phyloP scores from a whole-genome alignment of 1,140 invertebrate species.

The Bombus affinis region DNA sequence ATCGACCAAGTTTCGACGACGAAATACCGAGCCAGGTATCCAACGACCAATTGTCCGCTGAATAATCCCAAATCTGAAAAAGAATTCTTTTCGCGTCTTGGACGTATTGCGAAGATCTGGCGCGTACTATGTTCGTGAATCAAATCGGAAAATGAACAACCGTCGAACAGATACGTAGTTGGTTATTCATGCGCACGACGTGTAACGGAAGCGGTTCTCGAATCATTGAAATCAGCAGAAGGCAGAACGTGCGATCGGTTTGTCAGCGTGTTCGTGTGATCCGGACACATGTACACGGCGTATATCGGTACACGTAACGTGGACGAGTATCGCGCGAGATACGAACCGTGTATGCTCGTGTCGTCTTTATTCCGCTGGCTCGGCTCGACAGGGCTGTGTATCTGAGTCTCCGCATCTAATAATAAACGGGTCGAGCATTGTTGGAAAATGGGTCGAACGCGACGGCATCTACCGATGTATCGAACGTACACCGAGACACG shows the following conservation, averaged over 20 bases:
- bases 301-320: too few species aligned
- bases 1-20: too few species aligned
- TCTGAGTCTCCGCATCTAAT: constrained; percentile 61
- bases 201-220: constrained; percentile 10
- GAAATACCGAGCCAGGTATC: too few species aligned
- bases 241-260: constrained; percentile 10
- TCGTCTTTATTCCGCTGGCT: constrained; percentile 51
- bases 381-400: constrained; percentile 27
- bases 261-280: background rate
- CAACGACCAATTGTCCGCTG: too few species aligned
- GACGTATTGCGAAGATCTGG: background rate
- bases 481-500: background rate
- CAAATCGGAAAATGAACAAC: constrained; percentile 17
- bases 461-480: constrained; percentile 52
- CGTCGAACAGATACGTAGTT: background rate
- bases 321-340: background rate
- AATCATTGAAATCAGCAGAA: constrained; percentile 38
- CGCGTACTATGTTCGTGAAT: constrained; percentile 12
- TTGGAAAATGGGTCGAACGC: constrained; percentile 74
- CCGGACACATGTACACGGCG: background rate
- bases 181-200: too few species aligned
- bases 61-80: too few species aligned
- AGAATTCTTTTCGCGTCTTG: too few species aligned
- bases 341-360: background rate
- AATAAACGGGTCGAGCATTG: constrained; percentile 75